Percentiles rank a stretch among this genome's conserved stretches.
These are phyloP conservation scores for Wiebesia pumilae DNA, from an alignment of 1,140 invertebrate species.

Conservation along the genomic window DNA sequence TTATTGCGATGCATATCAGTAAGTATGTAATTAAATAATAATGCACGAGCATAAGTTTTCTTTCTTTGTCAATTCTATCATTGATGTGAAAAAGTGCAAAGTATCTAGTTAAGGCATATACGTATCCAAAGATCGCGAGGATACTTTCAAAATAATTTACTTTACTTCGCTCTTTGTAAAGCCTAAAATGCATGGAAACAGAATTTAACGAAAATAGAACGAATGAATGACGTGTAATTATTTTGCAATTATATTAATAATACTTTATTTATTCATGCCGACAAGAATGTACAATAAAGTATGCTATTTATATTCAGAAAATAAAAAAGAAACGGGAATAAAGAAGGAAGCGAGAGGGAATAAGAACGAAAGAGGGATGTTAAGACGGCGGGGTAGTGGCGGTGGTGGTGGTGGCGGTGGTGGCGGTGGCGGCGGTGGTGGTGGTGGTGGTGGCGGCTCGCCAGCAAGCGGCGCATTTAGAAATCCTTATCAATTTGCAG, in stretches of 20 bases:
- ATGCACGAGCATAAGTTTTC: background rate
- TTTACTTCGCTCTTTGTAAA: background rate
- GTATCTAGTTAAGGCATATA: no score
- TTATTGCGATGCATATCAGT: background rate
- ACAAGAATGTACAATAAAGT: background rate
- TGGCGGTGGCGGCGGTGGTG: background rate
- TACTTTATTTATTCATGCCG: background rate
- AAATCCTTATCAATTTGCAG: constrained; percentile 72
- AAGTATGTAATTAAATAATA: constrained; percentile 16
- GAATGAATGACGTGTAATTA: background rate
- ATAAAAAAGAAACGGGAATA: constrained; percentile 34
- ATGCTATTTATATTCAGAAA: constrained; percentile 12
- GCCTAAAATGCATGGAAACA: background rate
- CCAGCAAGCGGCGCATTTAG: constrained; percentile 50
- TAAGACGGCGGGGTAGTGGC: background rate
- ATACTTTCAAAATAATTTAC: background rate
- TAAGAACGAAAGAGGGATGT: constrained; percentile 36
- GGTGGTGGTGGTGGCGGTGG: no score
- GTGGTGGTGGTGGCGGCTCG: background rate
- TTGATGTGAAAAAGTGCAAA: background rate
- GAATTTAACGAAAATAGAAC: background rate
- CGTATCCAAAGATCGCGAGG: background rate
- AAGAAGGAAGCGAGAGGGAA: constrained; percentile 21
- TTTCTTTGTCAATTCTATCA: background rate
- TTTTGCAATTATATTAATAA: background rate